These are phyloP conservation scores for Lanius ludovicianus DNA, from an alignment of 2,113 vertebrate species.

Conservation along the genomic window DNA sequence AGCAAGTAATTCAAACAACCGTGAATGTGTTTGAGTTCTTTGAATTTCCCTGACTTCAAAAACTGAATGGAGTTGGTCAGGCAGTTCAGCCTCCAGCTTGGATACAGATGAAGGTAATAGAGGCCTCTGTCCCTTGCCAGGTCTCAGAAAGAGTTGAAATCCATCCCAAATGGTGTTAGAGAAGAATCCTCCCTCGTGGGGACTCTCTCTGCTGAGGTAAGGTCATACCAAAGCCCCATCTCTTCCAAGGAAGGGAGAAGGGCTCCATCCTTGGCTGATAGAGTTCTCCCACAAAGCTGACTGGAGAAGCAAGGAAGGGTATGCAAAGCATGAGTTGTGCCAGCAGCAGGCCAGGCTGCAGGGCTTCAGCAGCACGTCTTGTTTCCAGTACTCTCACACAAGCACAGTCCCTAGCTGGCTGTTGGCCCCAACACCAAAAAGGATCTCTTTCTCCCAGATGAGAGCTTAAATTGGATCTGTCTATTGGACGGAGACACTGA, in stretches of 20 bases:
- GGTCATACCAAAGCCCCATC: neutral
- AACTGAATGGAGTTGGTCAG: neutral
- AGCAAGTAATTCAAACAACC: neutral
- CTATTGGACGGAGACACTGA: neutral
- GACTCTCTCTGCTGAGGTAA: neutral
- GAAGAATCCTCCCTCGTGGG: neutral
- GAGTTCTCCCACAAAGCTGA: neutral
- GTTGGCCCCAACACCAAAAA: neutral
- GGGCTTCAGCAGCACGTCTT: neutral
- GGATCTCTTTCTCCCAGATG: neutral
- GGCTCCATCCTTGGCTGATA: neutral
- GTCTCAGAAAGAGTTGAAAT: neutral
- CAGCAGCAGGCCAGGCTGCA: neutral
- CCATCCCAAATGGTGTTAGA: neutral
- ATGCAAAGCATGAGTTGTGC: neutral
- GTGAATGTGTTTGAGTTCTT: neutral
- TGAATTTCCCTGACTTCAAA: neutral
- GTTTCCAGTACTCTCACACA: neutral
- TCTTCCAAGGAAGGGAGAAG: neutral
- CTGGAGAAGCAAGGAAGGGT: neutral
- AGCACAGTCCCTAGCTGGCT: neutral
- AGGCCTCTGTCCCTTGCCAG: neutral
- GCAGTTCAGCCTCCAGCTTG: neutral
- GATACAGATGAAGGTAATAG: neutral
- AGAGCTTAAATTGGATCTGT: neutral